Percentiles rank a stretch among this genome's conserved stretches.
Evolutionary conservation across 1,140 invertebrate genomes (phyloP).

Genomic region (Linepithema humile): DNA sequence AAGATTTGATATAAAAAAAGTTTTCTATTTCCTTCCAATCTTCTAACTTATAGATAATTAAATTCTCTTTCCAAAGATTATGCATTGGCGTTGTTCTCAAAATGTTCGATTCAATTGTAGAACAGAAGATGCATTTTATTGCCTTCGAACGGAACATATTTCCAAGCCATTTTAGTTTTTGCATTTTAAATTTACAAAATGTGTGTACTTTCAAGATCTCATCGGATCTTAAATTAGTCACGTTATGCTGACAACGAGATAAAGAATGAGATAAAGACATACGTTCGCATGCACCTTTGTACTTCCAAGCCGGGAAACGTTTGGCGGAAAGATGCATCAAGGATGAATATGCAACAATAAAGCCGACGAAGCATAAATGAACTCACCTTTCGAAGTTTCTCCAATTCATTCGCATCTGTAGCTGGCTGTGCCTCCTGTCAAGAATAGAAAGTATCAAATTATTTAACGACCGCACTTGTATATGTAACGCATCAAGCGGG

Average conservation of each 20-base stretch:
- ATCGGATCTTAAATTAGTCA: neutral
- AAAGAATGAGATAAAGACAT: neutral
- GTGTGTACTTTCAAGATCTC: neutral
- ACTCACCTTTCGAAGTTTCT: slow-evolving; percentile 76
- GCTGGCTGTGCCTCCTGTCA: slow-evolving; percentile 53
- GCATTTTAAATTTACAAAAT: slow-evolving; percentile 8
- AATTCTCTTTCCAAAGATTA: neutral
- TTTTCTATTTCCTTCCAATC: too few species aligned
- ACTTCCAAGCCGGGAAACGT: slow-evolving; percentile 8
- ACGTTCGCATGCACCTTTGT: neutral
- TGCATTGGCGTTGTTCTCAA: neutral
- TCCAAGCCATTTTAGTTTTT: neutral
- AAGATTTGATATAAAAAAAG: too few species aligned
- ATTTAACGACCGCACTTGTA: slow-evolving; percentile 14
- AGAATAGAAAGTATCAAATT: slow-evolving; percentile 54
- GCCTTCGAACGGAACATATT: neutral
- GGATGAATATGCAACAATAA: slow-evolving; percentile 51
- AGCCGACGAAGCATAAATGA: slow-evolving; percentile 34
- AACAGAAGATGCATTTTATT: neutral
- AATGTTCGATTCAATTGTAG: neutral
- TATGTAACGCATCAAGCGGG: slow-evolving; percentile 10
- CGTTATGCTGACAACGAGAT: neutral
- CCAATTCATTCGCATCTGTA: slow-evolving; percentile 67
- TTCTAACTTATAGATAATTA: too few species aligned
- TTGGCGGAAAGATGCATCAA: slow-evolving; percentile 1